phyloP scores from a whole-genome alignment of 2,113 vertebrate species.

The Ictalurus punctatus region DNA sequence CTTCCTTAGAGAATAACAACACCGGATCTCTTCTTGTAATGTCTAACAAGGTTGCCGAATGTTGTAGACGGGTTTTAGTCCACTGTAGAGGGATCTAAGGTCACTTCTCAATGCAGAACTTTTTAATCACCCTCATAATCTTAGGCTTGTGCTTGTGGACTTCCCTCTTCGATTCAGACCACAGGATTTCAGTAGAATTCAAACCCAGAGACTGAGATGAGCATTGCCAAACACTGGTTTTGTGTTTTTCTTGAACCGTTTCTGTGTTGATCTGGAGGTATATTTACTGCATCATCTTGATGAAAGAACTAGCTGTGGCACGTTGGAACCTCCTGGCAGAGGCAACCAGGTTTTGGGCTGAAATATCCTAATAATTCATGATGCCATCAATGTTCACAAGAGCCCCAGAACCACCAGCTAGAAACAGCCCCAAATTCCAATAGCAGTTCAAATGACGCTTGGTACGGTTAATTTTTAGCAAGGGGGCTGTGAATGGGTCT shows the following conservation, averaged over 20 bases:
- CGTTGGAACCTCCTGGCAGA: neutral
- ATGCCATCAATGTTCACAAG: neutral
- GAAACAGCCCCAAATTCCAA: neutral
- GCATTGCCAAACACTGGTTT: neutral
- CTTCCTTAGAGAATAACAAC: neutral
- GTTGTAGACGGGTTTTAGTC: neutral
- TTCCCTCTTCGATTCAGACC: neutral
- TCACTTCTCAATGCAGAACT: neutral
- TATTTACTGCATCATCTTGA: neutral
- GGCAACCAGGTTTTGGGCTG: neutral
- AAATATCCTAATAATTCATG: neutral
- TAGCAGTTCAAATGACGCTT: neutral
- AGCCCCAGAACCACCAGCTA: neutral
- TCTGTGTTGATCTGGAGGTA: neutral
- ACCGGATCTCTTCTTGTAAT: neutral
- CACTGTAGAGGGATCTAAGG: neutral
- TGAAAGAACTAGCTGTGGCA: neutral
- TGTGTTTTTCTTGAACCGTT: neutral
- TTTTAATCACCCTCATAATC: neutral
- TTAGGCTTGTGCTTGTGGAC: neutral
- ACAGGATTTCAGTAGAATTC: neutral
- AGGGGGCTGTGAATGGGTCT: neutral
- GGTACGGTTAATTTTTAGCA: neutral
- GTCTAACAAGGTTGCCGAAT: neutral
- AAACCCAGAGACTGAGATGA: neutral